Percentiles rank a stretch among this genome's conserved stretches.
Conservation (phyloP, 2,113 vertebrate species). For the Silurus meridionalis region DNA sequence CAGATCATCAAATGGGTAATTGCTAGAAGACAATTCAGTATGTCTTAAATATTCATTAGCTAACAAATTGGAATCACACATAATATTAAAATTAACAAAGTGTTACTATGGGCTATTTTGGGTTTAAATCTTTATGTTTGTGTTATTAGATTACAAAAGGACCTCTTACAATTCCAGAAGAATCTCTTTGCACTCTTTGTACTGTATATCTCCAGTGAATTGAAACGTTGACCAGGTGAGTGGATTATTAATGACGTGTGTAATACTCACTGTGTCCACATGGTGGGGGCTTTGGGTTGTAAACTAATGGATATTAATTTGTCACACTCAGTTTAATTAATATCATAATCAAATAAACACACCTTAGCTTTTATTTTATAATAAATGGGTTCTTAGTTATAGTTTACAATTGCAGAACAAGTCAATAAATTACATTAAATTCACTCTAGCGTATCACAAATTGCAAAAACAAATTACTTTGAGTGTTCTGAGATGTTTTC, state of each 20-base stretch:
- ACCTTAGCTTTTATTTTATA: not conserved
- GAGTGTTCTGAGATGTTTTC: too few relatives aligned
- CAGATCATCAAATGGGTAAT: not conserved
- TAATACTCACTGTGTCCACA: constrained; percentile 43
- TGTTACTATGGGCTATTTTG: not conserved
- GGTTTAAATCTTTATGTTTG: not conserved
- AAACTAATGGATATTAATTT: not conserved
- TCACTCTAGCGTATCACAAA: not conserved
- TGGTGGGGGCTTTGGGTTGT: constrained; percentile 46
- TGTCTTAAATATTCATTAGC: not conserved
- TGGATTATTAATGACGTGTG: not conserved
- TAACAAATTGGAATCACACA: not conserved
- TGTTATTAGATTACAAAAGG: not conserved
- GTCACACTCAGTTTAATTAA: not conserved
- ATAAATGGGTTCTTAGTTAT: not conserved
- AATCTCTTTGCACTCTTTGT: not conserved
- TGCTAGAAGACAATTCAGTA: not conserved
- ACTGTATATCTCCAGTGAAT: not conserved
- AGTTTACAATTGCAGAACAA: not conserved
- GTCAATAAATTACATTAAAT: not conserved
- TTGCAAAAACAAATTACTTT: not conserved
- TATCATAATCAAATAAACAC: not conserved
- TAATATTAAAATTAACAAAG: not conserved
- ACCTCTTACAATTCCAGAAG: not conserved
- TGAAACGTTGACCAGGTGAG: not conserved